These are phyloP conservation scores for Microtus montanus DNA, from an alignment of 2,113 vertebrate species.

Conservation along the genomic window DNA sequence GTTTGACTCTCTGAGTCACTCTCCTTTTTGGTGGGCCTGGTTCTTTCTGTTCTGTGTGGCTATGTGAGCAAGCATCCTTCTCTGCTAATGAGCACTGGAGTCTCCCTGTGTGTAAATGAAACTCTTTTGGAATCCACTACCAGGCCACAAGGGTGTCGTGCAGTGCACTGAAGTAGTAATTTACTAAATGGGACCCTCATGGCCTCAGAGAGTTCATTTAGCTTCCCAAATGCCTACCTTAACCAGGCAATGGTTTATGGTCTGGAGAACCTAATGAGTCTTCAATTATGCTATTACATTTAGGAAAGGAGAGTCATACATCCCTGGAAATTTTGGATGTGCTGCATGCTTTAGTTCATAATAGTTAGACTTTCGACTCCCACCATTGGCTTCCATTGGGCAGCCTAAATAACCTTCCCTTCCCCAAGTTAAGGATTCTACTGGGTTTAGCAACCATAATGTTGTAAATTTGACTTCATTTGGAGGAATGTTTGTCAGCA, in stretches of 20 bases:
- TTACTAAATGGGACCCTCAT: conserved; percentile 73
- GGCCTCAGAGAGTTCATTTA: conserved; percentile 61
- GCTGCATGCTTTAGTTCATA: conserved; percentile 29
- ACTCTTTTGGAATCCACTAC: conserved; percentile 66
- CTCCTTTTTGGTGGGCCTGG: neutral
- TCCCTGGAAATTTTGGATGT: conserved; percentile 49
- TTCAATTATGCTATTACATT: conserved; percentile 61
- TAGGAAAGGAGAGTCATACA: conserved; percentile 45
- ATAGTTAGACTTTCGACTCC: conserved; percentile 17
- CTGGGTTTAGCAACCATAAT: conserved; percentile 38
- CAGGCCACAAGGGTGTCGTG: conserved; percentile 66
- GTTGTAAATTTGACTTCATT: conserved; percentile 35
- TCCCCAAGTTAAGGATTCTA: neutral
- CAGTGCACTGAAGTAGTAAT: conserved; percentile 70
- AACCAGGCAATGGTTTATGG: conserved; percentile 74
- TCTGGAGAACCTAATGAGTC: conserved; percentile 55
- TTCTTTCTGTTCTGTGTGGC: neutral
- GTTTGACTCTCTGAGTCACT: neutral
- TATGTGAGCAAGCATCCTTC: conserved; percentile 9
- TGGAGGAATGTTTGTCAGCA: conserved; percentile 52
- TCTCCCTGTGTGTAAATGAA: conserved; percentile 73
- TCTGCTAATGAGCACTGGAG: conserved; percentile 61
- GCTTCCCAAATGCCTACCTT: conserved; percentile 73
- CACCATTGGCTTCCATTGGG: conserved; percentile 18
- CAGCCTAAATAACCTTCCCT: neutral